Percentiles rank a stretch among this genome's conserved stretches.
These are phyloP conservation scores for Tenodera sinensis DNA, from an alignment of 2,888 invertebrate species.

Conservation along the genomic window DNA sequence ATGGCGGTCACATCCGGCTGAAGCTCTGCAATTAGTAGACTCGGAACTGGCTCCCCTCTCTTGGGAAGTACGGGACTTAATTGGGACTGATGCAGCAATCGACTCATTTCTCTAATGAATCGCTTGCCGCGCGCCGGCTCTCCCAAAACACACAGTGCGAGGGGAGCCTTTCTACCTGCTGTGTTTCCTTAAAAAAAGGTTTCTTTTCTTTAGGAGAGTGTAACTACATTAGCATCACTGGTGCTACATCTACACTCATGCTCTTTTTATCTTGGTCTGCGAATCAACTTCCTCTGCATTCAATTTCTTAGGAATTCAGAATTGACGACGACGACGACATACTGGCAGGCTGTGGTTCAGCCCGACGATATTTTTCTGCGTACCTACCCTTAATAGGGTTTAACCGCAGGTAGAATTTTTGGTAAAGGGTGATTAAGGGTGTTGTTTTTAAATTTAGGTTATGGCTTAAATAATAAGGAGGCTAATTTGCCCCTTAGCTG, in stretches of 20 bases:
- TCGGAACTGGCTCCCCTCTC: neutral
- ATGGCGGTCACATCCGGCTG: neutral
- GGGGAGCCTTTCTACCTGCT: neutral
- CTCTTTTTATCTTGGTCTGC: too few species aligned
- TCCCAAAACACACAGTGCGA: neutral
- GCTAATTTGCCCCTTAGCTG: too few species aligned
- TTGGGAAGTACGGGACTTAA: neutral
- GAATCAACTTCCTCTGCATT: too few species aligned
- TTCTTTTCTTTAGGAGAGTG: neutral
- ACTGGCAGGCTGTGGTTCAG: too few species aligned
- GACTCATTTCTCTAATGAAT: conserved; percentile 17
- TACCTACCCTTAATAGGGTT: too few species aligned
- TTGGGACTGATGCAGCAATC: neutral
- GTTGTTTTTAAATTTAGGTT: too few species aligned
- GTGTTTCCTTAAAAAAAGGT: neutral
- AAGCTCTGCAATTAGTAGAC: conserved; percentile 4
- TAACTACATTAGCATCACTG: neutral
- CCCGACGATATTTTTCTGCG: too few species aligned
- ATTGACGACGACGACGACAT: too few species aligned
- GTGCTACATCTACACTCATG: neutral
- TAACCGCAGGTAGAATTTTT: too few species aligned
- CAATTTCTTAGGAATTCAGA: too few species aligned
- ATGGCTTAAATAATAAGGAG: too few species aligned
- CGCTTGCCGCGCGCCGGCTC: neutral
- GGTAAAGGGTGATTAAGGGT: too few species aligned